Evolutionary conservation across 2,888 invertebrate species (phyloP).

Genomic region (Drosophila pseudotakahashii): DNA sequence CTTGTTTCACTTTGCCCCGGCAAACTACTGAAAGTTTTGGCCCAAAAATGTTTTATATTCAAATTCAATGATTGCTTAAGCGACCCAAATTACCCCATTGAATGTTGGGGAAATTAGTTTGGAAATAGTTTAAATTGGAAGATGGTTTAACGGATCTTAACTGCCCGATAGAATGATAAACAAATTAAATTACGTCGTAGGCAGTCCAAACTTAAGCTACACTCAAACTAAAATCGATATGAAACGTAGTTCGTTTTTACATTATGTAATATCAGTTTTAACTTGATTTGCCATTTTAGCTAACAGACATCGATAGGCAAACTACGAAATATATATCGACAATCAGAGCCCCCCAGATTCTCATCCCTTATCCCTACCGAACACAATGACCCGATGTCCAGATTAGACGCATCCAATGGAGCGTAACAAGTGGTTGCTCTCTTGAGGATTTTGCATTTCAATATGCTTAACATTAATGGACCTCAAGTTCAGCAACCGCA

Average conservation of each 20-base stretch:
- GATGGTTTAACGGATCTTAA: not conserved
- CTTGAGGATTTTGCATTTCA: constrained; percentile 44
- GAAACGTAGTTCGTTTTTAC: too few species aligned
- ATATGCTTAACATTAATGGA: constrained; percentile 51
- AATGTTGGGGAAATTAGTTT: not conserved
- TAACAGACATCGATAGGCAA: constrained; percentile 1
- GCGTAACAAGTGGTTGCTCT: constrained; percentile 43
- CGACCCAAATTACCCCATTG: not conserved
- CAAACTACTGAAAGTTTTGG: constrained; percentile 17
- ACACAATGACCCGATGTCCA: constrained; percentile 25
- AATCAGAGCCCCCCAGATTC: too few species aligned
- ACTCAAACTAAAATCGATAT: too few species aligned
- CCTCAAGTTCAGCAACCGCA: constrained; percentile 49
- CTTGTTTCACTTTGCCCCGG: constrained; percentile 3
- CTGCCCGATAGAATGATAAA: not conserved
- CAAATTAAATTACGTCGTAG: not conserved
- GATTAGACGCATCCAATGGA: constrained; percentile 47
- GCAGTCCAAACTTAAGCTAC: not conserved
- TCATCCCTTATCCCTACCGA: constrained; percentile 26
- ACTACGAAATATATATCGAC: too few species aligned
- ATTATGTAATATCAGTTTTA: too few species aligned
- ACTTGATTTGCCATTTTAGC: too few species aligned
- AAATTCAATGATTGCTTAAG: constrained; percentile 20
- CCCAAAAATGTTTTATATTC: constrained; percentile 5
- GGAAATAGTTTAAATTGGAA: not conserved